These are phyloP conservation scores for Macrobrachium nipponense DNA, from an alignment of 1,140 invertebrate species.

Conservation along the genomic window DNA sequence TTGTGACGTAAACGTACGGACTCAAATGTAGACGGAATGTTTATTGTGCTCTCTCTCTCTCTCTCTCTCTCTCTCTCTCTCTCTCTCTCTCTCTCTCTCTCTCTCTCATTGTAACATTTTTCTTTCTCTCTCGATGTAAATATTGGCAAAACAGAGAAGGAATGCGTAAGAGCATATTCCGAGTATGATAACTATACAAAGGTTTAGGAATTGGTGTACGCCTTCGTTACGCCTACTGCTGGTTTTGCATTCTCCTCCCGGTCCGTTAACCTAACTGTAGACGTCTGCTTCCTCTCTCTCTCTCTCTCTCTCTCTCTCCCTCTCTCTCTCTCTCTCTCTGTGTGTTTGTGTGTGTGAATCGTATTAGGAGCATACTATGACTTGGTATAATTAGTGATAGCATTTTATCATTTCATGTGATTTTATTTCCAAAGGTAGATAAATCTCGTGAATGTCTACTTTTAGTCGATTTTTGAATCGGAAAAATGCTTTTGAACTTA, in stretches of 20 bases:
- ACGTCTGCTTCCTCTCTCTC: not conserved
- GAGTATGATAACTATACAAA: no score
- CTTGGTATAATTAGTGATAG: no score
- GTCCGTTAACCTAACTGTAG: not conserved
- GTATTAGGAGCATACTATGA: no score
- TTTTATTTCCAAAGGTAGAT: no score
- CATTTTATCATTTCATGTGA: no score
- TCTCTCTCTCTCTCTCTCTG: not conserved
- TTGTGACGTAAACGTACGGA: no score
- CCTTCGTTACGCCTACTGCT: not conserved
- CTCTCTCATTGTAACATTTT: not conserved
- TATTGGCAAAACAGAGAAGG: no score
- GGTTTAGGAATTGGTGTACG: not conserved
- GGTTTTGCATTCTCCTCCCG: not conserved
- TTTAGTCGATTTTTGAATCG: no score
- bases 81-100: not conserved
- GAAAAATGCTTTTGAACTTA: no score
- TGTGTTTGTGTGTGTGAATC: not conserved
- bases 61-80: slow-evolving; percentile 8
- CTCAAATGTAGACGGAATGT: no score
- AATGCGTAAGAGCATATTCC: no score
- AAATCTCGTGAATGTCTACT: no score
- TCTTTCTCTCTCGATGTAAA: not conserved
- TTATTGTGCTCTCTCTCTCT: not conserved
- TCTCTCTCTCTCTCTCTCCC: not conserved